phyloP scores from a whole-genome alignment of 2,888 invertebrate species.

The Drosophila quinaria region DNA sequence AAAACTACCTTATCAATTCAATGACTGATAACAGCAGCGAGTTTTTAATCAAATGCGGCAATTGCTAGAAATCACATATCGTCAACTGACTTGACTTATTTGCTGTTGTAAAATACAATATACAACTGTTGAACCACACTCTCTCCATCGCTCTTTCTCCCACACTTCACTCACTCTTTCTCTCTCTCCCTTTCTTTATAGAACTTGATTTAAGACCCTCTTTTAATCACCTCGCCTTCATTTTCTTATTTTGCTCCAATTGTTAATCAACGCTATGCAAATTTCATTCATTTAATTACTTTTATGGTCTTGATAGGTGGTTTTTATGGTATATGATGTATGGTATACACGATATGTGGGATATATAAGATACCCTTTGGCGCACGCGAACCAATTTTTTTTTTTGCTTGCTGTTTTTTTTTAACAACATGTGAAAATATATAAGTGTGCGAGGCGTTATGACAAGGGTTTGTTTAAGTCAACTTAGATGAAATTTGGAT shows the following conservation, averaged over 20 bases:
- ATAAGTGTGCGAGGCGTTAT: conserved; percentile 12
- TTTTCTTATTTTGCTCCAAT: conserved; percentile 2
- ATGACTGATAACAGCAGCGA: conserved; percentile 53
- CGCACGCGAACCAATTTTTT: conserved; percentile 44
- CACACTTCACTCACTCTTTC: background rate
- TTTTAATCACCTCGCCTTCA: conserved; percentile 30
- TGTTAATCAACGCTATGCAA: conserved; percentile 54
- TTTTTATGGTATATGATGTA: conserved; percentile 12
- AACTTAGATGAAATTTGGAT: conserved; percentile 19
- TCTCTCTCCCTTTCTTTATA: background rate
- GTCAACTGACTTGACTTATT: too few species aligned
- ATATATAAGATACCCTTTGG: conserved; percentile 37
- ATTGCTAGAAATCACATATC: conserved; percentile 52
- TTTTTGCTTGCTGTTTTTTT: conserved; percentile 48
- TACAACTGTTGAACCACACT: background rate
- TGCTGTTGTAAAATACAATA: conserved; percentile 22
- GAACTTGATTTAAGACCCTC: background rate
- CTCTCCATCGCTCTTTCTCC: background rate
- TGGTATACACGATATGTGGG: conserved; percentile 12
- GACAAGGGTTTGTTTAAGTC: conserved; percentile 21
- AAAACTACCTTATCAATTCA: conserved; percentile 39
- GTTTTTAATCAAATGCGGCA: conserved; percentile 71
- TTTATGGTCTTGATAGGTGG: conserved; percentile 30
- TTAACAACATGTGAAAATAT: conserved; percentile 35
- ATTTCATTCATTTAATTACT: conserved; percentile 47